These are phyloP conservation scores for Melinaea marsaeus DNA, from an alignment of 2,888 invertebrate genomes.

Conservation along the genomic window DNA sequence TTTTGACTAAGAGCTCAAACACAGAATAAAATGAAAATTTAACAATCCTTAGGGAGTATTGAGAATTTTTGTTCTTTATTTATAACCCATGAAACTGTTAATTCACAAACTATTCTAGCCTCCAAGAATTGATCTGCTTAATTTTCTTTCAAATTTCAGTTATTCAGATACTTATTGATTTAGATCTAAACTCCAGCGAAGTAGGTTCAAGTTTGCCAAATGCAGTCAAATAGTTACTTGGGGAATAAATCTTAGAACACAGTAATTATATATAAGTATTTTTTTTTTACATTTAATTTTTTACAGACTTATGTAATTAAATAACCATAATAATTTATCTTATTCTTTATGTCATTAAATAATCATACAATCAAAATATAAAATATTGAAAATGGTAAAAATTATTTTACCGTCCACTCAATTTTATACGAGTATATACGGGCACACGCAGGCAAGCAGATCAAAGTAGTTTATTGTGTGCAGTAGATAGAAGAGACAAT, in stretches of 20 bases:
- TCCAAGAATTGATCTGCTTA: slow-evolving; percentile 23
- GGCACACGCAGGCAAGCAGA: background rate
- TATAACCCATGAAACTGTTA: background rate
- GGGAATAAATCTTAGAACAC: slow-evolving; percentile 20
- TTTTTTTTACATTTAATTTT: background rate
- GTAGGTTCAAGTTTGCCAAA: slow-evolving; percentile 34
- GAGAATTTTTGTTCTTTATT: no score
- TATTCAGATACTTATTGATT: slow-evolving; percentile 36
- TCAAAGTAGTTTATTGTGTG: slow-evolving; percentile 4
- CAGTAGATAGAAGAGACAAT: background rate
- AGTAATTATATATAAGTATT: slow-evolving; percentile 11
- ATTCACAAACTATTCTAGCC: background rate
- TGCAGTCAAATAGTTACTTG: slow-evolving; percentile 32
- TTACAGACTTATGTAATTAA: background rate
- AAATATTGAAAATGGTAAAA: slow-evolving; percentile 12
- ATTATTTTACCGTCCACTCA: slow-evolving; percentile 7
- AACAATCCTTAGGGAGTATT: no score
- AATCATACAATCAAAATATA: background rate
- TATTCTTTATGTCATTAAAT: no score
- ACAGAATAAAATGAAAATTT: no score
- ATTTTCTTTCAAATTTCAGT: slow-evolving; percentile 32
- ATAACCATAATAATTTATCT: no score
- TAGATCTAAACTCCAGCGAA: slow-evolving; percentile 32
- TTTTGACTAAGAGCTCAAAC: no score
- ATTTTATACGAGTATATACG: background rate